Conservation (phyloP, 2,113 vertebrate genomes). For the Siniperca chuatsi region DNA sequence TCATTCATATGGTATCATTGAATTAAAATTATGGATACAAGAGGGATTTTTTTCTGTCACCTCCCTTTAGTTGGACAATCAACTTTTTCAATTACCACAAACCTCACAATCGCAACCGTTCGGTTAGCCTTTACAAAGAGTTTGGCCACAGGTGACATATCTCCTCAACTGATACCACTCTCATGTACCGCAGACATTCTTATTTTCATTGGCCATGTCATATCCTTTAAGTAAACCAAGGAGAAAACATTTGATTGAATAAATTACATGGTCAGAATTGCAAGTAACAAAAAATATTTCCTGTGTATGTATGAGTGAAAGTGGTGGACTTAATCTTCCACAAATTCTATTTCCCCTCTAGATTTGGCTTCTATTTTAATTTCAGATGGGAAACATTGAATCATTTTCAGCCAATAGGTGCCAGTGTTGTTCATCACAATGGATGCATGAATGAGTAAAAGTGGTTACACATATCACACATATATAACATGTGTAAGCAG, state of each 20-base stretch:
- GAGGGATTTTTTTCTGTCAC: background rate
- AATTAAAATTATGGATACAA: too few species aligned
- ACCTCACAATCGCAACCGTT: background rate
- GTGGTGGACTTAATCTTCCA: background rate
- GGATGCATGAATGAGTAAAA: background rate
- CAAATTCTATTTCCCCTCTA: background rate
- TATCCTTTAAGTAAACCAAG: background rate
- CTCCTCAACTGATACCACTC: background rate
- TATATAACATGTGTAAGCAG: background rate
- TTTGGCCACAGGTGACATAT: background rate
- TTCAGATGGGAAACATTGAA: background rate
- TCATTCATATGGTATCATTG: background rate
- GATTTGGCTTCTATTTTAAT: background rate
- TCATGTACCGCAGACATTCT: background rate
- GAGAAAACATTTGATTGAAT: background rate
- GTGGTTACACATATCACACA: background rate
- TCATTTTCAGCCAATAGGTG: slow-evolving; percentile 4
- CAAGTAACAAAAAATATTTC: background rate
- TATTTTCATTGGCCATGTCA: background rate
- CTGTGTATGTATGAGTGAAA: background rate
- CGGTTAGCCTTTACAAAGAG: background rate
- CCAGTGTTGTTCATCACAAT: background rate
- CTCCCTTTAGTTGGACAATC: background rate
- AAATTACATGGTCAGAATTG: background rate
- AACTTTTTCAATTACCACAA: background rate